Evolutionary conservation across 2,797 vertebrate species (phyloP).

Genomic region (Hemitrygon akajei): DNA sequence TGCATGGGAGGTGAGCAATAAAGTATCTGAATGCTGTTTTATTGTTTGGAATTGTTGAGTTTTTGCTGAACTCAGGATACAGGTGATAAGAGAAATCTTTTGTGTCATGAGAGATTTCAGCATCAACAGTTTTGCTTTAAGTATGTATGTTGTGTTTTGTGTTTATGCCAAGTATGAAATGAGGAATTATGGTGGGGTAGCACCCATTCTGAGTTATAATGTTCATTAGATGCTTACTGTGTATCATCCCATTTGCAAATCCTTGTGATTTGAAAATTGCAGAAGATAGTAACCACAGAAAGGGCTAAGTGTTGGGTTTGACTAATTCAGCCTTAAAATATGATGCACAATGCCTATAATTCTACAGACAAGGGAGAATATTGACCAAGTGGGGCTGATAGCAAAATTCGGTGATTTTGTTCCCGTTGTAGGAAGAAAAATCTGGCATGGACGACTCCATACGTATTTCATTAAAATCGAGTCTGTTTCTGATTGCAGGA

Average conservation of each 20-base stretch:
- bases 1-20: conserved; percentile 82
- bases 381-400: not conserved
- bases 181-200: conserved; percentile 15
- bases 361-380: not conserved
- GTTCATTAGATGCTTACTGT: conserved; percentile 13
- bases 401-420: conserved; percentile 15
- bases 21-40: conserved; percentile 49
- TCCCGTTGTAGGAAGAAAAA: not conserved
- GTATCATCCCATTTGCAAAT: not conserved
- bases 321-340: conserved; percentile 33
- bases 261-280: not conserved
- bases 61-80: conserved; percentile 21
- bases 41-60: conserved; percentile 24
- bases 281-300: conserved; percentile 25
- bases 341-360: conserved; percentile 34
- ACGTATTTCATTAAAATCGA: conserved; percentile 5
- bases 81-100: not conserved
- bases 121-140: not conserved
- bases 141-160: not conserved
- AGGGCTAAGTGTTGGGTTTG: conserved; percentile 26
- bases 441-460: not conserved
- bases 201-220: conserved; percentile 30
- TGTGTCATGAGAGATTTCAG: not conserved
- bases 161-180: not conserved
- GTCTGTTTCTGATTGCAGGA: not conserved